A percentile compares a stretch with the other conserved stretches of the same genome.
phyloP scores from a whole-genome alignment of 2,888 invertebrate genomes.

The Teinopalpus imperialis region DNA sequence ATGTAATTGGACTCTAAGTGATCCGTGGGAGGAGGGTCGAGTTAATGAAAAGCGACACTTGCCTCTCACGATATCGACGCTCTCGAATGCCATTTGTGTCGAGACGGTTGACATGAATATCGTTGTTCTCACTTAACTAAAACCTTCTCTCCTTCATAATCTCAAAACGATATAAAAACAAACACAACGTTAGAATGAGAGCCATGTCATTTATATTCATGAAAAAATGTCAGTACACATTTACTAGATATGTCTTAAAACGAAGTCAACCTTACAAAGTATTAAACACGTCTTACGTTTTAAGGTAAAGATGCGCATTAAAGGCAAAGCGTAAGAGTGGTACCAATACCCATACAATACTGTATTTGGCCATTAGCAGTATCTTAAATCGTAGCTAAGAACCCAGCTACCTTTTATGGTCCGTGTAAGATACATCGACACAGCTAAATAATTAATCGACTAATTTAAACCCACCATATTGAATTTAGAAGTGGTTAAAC shows the following conservation, averaged over 20 bases:
- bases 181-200: too few species aligned
- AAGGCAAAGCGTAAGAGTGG: neutral
- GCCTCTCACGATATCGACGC: slow-evolving; percentile 15
- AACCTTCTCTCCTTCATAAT: too few species aligned
- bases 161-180: too few species aligned
- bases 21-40: slow-evolving; percentile 18
- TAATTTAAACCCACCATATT: slow-evolving; percentile 34
- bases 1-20: slow-evolving; percentile 20
- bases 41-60: slow-evolving; percentile 19
- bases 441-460: slow-evolving; percentile 34
- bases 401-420: slow-evolving; percentile 11
- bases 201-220: too few species aligned
- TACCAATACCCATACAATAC: neutral
- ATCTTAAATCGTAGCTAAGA: slow-evolving; percentile 18
- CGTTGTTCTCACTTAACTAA: too few species aligned
- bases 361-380: slow-evolving; percentile 10
- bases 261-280: slow-evolving; percentile 1
- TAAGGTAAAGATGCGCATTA: slow-evolving; percentile 15
- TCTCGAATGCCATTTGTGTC: slow-evolving; percentile 15
- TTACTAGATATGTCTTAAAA: neutral
- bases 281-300: slow-evolving; percentile 9
- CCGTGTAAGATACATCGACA: slow-evolving; percentile 27
- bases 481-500: slow-evolving; percentile 24
- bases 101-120: neutral
- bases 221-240: too few species aligned